A percentile compares a stretch with the other conserved stretches of the same genome.
Evolutionary conservation across 2,888 invertebrate species (phyloP).

Genomic region (Cantharis nigra): DNA sequence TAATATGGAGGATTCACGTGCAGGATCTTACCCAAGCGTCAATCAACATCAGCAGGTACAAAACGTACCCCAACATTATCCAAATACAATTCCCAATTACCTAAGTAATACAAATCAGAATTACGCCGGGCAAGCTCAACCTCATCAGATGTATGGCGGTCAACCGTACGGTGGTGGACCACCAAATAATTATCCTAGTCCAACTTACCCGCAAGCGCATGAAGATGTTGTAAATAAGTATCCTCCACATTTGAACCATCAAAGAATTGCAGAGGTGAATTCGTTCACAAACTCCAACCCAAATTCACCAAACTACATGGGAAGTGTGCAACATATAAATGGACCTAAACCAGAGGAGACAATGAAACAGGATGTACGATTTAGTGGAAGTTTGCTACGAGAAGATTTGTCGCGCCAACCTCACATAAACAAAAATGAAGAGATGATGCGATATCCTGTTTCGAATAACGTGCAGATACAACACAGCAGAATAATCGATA

Average conservation of each 20-base stretch:
- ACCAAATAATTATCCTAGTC: conserved; percentile 29
- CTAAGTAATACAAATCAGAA: conserved; percentile 10
- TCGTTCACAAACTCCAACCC: conserved; percentile 47
- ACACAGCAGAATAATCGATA: conserved; percentile 35
- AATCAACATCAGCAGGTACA: conserved; percentile 39
- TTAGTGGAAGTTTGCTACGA: conserved; percentile 45
- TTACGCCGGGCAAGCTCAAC: conserved; percentile 13
- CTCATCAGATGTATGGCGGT: conserved; percentile 19
- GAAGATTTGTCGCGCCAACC: conserved; percentile 52
- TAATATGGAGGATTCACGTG: conserved; percentile 38
- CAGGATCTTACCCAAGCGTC: conserved; percentile 47
- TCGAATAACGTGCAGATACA: conserved; percentile 47
- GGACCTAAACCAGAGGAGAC: conserved; percentile 40
- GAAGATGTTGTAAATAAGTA: conserved; percentile 33
- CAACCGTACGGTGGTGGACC: conserved; percentile 29
- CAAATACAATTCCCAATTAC: conserved; percentile 13
- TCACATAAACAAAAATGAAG: conserved; percentile 46
- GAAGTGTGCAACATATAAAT: conserved; percentile 45
- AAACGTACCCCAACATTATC: conserved; percentile 10
- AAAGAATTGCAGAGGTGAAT: conserved; percentile 27
- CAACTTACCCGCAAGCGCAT: conserved; percentile 29
- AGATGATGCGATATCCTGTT: conserved; percentile 50
- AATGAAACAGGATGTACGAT: conserved; percentile 39
- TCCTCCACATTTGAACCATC: conserved; percentile 28
- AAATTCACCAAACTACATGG: conserved; percentile 37